A percentile compares a stretch with the other conserved stretches of the same genome.
Evolutionary conservation across 2,797 vertebrate species (phyloP).

Genomic region (Phrynocephalus forsythii): DNA sequence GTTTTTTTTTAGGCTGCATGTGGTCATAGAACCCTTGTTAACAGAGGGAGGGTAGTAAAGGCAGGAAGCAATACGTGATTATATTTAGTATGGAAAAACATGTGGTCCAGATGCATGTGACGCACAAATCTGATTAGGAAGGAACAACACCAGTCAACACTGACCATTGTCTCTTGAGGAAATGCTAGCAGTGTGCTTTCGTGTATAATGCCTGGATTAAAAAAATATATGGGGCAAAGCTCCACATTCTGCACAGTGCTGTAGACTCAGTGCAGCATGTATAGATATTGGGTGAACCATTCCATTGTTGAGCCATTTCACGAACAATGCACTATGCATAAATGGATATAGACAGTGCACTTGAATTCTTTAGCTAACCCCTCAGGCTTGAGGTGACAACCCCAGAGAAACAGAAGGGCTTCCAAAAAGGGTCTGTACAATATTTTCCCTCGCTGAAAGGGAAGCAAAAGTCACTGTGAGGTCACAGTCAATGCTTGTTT

Average conservation of each 20-base stretch:
- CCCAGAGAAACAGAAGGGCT: slow-evolving; percentile 31
- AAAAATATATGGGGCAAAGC: background rate
- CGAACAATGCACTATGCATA: slow-evolving; percentile 30
- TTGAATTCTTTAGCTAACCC: slow-evolving; percentile 43
- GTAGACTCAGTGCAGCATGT: background rate
- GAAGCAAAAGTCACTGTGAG: slow-evolving; percentile 56
- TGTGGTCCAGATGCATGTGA: background rate
- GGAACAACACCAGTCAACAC: background rate
- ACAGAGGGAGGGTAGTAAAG: background rate
- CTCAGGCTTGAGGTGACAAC: slow-evolving; percentile 53
- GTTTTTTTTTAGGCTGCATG: background rate
- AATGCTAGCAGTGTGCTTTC: background rate
- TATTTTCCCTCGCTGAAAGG: slow-evolving; percentile 28
- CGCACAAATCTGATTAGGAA: background rate
- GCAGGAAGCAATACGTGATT: background rate
- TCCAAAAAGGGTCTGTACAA: slow-evolving; percentile 33
- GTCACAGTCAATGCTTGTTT: slow-evolving; percentile 59
- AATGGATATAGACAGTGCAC: slow-evolving; percentile 46
- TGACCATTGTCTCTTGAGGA: background rate
- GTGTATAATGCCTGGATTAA: background rate
- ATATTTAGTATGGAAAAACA: background rate
- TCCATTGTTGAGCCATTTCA: background rate
- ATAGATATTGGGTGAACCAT: background rate
- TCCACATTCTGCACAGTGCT: background rate
- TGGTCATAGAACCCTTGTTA: background rate